Evolutionary conservation across 2,888 invertebrate species (phyloP), one percentile per base, ranked within the genome.

Genomic region (Strigamia maritima): DNA sequence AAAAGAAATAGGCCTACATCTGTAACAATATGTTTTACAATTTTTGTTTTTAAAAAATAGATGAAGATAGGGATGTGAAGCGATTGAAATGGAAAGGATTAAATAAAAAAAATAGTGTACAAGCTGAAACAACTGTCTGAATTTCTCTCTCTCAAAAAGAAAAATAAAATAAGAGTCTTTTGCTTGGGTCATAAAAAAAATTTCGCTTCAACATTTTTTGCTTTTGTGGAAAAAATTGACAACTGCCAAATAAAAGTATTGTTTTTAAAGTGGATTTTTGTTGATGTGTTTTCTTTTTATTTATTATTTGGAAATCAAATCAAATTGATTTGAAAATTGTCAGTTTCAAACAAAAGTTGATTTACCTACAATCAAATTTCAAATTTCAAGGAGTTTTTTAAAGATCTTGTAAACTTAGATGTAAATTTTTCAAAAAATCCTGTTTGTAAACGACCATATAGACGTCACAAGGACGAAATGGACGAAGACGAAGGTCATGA

Each of bases 381-480:
- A 19, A 54, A 22, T 1, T 19, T 16, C 8, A 49, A 16, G 49
- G 49, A 54, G 4, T 6, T 35, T 31, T 4, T 7, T 4, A 31
- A 31, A 31, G 7, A 31, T 31, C 31, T 35, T 35, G 6, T 8
- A 35, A 35, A 31, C 31, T 31, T 31, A 6, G 6, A 31, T 31
- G 31, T 31, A 31, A 31, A 6, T 35, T 35, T 35, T 35, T 35
- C 0, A 35, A 54, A 54, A 16, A 70, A 24, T 28, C 14, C 70
- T 70, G 24, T 70, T 26, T n/a, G n/a, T n/a, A 70, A 16, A 26
- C 28, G 70, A 70, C 26, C 70, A 8, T 26, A 1, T n/a, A 16
- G 70, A 70, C 70, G 70, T 70, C 70, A 70, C 70, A 70, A 70
- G 70, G 70, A 70, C 70, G 70, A 70, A 65, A n/a, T 70, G 70